phyloP scores from a whole-genome alignment of 2,113 vertebrate species.

The Suricata suricatta region DNA sequence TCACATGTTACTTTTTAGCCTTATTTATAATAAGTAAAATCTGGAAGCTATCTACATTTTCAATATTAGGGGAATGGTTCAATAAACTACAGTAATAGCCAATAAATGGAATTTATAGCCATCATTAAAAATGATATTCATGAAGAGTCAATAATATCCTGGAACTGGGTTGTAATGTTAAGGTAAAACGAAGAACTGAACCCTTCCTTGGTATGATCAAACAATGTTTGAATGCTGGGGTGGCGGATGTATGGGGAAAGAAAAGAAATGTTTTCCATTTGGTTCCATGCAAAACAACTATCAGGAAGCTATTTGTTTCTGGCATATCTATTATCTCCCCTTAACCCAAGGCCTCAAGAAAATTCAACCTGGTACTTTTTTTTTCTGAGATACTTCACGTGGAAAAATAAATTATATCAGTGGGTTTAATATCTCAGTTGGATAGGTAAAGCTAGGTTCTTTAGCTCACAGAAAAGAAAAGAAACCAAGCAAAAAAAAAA shows the following conservation, averaged over 20 bases:
- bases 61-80: not conserved
- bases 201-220: not conserved
- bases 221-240: not conserved
- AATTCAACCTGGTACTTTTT: conserved; percentile 4
- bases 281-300: not conserved
- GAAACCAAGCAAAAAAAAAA: conserved; percentile 47
- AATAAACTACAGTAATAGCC: not conserved
- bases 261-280: not conserved
- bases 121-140: not conserved
- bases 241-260: not conserved
- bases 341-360: not conserved
- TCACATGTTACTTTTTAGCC: not conserved
- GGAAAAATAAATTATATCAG: conserved; percentile 65
- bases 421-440: conserved; percentile 66
- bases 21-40: conserved; percentile 1
- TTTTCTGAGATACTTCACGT: conserved; percentile 39
- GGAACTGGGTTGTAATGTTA: not conserved
- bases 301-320: not conserved
- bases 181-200: not conserved
- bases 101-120: not conserved
- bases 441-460: conserved; percentile 66
- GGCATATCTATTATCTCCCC: not conserved
- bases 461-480: conserved; percentile 46
- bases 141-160: not conserved
- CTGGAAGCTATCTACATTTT: not conserved